phyloP scores from a whole-genome alignment of 2,113 vertebrate genomes.

The Chloebia gouldiae region DNA sequence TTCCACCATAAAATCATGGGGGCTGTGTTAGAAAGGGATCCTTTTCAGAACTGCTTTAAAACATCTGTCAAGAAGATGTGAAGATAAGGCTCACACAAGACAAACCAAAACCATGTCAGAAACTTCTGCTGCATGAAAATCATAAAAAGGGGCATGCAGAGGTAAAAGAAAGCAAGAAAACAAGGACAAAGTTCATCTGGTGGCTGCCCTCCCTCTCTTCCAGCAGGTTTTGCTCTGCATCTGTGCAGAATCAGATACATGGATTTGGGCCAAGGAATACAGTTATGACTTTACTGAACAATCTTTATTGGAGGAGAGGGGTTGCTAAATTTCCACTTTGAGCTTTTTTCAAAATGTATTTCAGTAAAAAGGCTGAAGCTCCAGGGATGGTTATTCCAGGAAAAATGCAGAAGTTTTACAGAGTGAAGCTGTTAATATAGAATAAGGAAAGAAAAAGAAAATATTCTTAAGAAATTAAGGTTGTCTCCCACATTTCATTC shows the following conservation, averaged over 20 bases:
- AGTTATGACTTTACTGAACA: conserved; percentile 18
- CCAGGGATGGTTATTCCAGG: not conserved
- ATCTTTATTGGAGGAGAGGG: not conserved
- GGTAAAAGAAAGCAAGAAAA: not conserved
- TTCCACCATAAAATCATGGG: not conserved
- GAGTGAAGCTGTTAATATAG: not conserved
- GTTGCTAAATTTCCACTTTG: not conserved
- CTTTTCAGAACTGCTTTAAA: not conserved
- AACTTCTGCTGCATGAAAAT: not conserved
- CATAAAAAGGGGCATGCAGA: not conserved
- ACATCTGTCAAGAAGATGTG: not conserved
- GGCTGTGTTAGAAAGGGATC: not conserved
- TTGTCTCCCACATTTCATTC: not conserved
- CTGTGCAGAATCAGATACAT: not conserved
- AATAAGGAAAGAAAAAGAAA: not conserved
- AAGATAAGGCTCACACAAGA: not conserved
- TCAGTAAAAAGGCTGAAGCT: conserved; percentile 21
- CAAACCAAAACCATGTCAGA: not conserved
- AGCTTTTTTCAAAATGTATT: not conserved
- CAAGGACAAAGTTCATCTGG: not conserved
- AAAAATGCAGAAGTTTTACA: not conserved
- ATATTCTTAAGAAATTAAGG: not conserved
- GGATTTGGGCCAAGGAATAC: not conserved
- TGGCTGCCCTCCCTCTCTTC: not conserved
- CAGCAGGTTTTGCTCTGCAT: not conserved